Evolutionary conservation across 2,113 vertebrate species (phyloP), one percentile per base, ranked within the genome.

Genomic region (Oxygymnocypris stewartii): DNA sequence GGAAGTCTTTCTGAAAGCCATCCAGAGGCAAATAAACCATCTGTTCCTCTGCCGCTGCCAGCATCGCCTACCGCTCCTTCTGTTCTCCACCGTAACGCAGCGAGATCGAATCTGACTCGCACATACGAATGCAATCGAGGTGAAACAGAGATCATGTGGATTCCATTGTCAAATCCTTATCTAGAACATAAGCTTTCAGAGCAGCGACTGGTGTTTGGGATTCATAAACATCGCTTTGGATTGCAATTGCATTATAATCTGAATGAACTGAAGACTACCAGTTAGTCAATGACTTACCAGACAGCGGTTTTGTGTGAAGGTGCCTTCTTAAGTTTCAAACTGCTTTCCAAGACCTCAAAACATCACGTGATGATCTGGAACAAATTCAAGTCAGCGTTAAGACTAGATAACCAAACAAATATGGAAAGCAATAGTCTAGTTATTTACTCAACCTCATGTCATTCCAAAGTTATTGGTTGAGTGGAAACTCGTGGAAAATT

Each of bases 1-100:
- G 77, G 82, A 47, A 71, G 51, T 71, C 85, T 84, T 79, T 63
- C 79, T 89, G 83, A 89, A 89, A 89, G 83, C 86, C 63, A 85
- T 89, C 78, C 78, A 87, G 84, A 87, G 63, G 86, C 86, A 85
- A 82, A 83, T 85, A 37, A 82, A 37, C 86, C 88, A 89, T 89
- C 88, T 89, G 88, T 37, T 85, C 73, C 57, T 75, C 51, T 5
- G 7, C 31, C 40, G 0, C 78, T 89, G 88, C 86, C 88, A 85
- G 83, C 76, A 77, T 78, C 49, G 59, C 47, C 67, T 25, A 40
- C 31, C 59, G 7, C 71, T 81, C 42, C 75, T 76, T 71, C 67
- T 65, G 67, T 79, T 51, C 49, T 85, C 11, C 7, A 79, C 79
- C 77, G 23, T 76, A 76, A 87, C 20, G n/a, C n/a, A 57, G 28